Evolutionary conservation across 1,140 invertebrate species (phyloP).

Genomic region (Drosophila pachea): DNA sequence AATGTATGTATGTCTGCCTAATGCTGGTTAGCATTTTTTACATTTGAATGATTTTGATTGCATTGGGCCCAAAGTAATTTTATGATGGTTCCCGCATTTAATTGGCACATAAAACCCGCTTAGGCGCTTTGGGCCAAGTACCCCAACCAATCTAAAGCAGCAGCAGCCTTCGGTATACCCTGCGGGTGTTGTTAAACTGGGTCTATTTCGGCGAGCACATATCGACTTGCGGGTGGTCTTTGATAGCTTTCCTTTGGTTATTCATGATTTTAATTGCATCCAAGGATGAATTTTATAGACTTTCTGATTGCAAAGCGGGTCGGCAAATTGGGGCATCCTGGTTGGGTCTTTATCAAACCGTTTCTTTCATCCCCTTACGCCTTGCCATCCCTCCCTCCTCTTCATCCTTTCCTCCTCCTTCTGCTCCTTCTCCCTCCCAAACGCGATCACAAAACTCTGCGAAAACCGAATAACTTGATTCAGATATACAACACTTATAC

Average conservation of each 20-base stretch:
- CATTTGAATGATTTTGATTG: conserved; percentile 47
- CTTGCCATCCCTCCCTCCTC: not conserved
- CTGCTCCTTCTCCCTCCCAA: not conserved
- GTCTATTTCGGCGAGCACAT: not conserved
- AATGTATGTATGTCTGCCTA: conserved; percentile 1
- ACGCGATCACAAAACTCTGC: conserved; percentile 33
- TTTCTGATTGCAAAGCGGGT: too few species aligned
- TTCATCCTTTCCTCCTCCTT: not conserved
- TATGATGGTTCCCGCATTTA: conserved; percentile 39
- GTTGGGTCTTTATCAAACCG: not conserved
- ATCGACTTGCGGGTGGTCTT: too few species aligned
- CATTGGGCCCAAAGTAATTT: conserved; percentile 32
- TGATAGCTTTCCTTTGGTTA: too few species aligned
- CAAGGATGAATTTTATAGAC: conserved; percentile 11
- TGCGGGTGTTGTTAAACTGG: too few species aligned
- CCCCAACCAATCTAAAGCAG: conserved; percentile 3
- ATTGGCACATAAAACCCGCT: conserved; percentile 44
- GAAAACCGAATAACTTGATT: conserved; percentile 72
- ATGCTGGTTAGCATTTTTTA: conserved; percentile 36
- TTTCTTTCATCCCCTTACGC: too few species aligned
- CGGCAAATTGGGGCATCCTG: not conserved
- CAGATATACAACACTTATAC: conserved; percentile 78
- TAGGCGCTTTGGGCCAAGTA: conserved; percentile 22
- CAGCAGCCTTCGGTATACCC: not conserved
- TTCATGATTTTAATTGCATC: conserved; percentile 40